Percentiles rank a stretch among this genome's conserved stretches.
These are phyloP conservation scores for Thymallus thymallus DNA, from an alignment of 2,113 vertebrate genomes.

Conservation along the genomic window DNA sequence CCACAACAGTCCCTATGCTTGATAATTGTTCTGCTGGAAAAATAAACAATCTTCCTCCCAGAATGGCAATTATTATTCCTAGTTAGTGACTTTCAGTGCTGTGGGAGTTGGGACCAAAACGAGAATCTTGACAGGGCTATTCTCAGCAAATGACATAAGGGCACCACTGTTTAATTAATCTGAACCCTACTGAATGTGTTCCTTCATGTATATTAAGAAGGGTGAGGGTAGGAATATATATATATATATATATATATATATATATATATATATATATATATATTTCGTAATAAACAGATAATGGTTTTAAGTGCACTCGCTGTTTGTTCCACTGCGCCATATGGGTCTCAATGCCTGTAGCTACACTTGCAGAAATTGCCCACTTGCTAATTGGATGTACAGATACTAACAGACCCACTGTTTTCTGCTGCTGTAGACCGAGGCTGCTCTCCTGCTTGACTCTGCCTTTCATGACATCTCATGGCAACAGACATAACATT, in stretches of 20 bases:
- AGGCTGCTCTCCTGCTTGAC: background rate
- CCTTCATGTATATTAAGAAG: background rate
- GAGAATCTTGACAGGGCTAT: background rate
- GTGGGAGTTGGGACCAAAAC: background rate
- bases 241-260: too few relatives aligned
- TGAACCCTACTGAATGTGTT: background rate
- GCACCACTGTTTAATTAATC: background rate
- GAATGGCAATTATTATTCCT: slow-evolving; percentile 9
- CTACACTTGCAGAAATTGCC: slow-evolving; percentile 24
- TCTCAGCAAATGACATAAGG: background rate
- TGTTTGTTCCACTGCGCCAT: slow-evolving; percentile 35
- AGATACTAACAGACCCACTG: slow-evolving; percentile 30
- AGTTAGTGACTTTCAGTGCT: background rate
- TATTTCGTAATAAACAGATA: background rate
- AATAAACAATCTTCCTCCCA: slow-evolving; percentile 2
- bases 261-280: too few relatives aligned
- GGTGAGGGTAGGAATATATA: background rate
- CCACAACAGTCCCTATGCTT: background rate
- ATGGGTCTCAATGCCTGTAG: slow-evolving; percentile 30
- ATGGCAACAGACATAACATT: slow-evolving; percentile 10
- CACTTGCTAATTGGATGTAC: slow-evolving; percentile 41
- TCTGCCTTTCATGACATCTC: slow-evolving; percentile 18
- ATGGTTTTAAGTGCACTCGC: slow-evolving; percentile 21
- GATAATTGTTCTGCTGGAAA: slow-evolving; percentile 8
- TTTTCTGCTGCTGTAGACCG: slow-evolving; percentile 16